Conservation (phyloP, 2,888 invertebrate genomes). For the Caenorhabditis parvicauda region DNA sequence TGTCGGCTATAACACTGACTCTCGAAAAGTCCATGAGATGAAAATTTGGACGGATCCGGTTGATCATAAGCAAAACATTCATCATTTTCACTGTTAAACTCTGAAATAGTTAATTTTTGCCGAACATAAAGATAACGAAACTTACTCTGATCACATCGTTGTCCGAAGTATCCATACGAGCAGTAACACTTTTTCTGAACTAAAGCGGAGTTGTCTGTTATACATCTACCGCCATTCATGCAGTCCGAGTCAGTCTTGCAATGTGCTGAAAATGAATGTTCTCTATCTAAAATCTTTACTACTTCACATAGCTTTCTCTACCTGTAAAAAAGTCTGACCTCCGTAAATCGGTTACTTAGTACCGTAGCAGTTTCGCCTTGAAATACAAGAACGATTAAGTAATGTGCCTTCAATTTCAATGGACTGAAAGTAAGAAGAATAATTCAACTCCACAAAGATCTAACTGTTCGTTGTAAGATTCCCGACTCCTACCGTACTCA, state of each 20-base stretch:
- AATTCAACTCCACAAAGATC: no score
- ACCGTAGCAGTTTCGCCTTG: no score
- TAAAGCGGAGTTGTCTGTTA: slow-evolving; percentile 30
- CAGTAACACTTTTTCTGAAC: slow-evolving; percentile 50
- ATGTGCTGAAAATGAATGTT: slow-evolving; percentile 29
- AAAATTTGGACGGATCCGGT: slow-evolving; percentile 17
- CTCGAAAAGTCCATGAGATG: slow-evolving; percentile 54
- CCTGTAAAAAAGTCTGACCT: no score
- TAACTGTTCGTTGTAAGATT: no score
- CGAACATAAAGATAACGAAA: background rate
- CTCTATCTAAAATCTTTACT: background rate
- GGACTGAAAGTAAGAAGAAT: no score
- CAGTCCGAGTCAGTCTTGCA: slow-evolving; percentile 53
- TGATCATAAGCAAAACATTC: slow-evolving; percentile 38
- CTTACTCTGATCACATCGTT: slow-evolving; percentile 52
- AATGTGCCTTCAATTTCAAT: no score
- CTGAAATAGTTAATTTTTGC: slow-evolving; percentile 9
- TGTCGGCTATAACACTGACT: slow-evolving; percentile 45
- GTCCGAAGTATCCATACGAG: slow-evolving; percentile 54
- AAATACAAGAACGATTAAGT: no score
- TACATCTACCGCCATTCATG: slow-evolving; percentile 51
- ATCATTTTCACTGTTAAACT: slow-evolving; percentile 30
- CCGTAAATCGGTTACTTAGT: no score
- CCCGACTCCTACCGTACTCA: no score
- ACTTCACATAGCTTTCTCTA: no score